Percentiles rank a stretch among this genome's conserved stretches.
Conservation (phyloP, 1,140 invertebrate species). For the Drosophila ercepeae region DNA sequence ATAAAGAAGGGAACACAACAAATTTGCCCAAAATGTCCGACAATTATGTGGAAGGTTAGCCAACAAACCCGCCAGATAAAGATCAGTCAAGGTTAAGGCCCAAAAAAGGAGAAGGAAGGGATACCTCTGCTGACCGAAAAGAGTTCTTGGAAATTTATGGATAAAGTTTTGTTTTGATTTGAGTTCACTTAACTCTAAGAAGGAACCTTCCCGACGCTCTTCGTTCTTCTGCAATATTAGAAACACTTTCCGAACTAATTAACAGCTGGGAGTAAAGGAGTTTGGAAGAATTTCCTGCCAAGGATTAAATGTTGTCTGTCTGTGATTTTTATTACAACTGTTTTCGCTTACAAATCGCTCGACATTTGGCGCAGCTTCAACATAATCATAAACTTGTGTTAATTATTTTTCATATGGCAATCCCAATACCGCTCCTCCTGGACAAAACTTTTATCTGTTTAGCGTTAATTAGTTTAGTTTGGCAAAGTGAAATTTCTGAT, state of each 20-base stretch:
- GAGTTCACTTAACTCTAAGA: slow-evolving; percentile 59
- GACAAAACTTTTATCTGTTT: slow-evolving; percentile 75
- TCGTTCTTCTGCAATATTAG: slow-evolving; percentile 32
- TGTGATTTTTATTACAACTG: slow-evolving; percentile 76
- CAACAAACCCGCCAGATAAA: slow-evolving; percentile 37
- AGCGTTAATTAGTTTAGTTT: slow-evolving; percentile 83
- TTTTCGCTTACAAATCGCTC: slow-evolving; percentile 71
- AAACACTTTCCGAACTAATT: slow-evolving; percentile 77
- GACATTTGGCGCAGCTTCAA: slow-evolving; percentile 51
- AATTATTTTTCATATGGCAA: slow-evolving; percentile 79
- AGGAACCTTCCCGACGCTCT: not conserved
- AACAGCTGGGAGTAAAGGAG: slow-evolving; percentile 41
- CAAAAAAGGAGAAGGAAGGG: slow-evolving; percentile 23
- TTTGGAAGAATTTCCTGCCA: slow-evolving; percentile 20
- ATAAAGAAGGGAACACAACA: slow-evolving; percentile 12
- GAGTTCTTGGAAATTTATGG: slow-evolving; percentile 63
- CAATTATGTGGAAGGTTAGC: slow-evolving; percentile 43
- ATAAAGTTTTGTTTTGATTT: slow-evolving; percentile 61
- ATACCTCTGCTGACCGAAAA: slow-evolving; percentile 21
- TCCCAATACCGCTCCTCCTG: slow-evolving; percentile 15
- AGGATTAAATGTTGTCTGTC: slow-evolving; percentile 73
- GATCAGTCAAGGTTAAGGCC: slow-evolving; percentile 45
- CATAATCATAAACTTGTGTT: slow-evolving; percentile 81
- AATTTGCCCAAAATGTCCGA: slow-evolving; percentile 48
- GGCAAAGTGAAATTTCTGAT: slow-evolving; percentile 75